Conservation (phyloP, 1,140 invertebrate species). For the Bursaphelenchus mucronatus region DNA sequence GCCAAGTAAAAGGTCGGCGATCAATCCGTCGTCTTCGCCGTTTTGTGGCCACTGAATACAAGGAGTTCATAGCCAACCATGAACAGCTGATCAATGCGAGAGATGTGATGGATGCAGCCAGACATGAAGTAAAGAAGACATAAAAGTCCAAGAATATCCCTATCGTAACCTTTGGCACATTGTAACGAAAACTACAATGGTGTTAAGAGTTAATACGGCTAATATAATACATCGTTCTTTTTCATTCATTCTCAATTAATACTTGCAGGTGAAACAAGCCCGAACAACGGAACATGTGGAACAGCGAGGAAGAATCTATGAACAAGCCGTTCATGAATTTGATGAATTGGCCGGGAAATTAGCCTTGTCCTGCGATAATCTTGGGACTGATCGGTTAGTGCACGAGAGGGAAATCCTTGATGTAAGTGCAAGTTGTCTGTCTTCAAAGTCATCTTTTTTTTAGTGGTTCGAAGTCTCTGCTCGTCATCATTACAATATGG, state of each 20-base stretch:
- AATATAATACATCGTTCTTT: no score
- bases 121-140: conserved; percentile 20
- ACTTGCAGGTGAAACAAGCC: conserved; percentile 23
- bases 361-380: conserved; percentile 13
- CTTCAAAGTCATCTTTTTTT: conserved; percentile 4
- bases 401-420: conserved; percentile 26
- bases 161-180: not conserved
- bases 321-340: conserved; percentile 26
- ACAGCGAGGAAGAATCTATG: conserved; percentile 21
- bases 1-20: conserved; percentile 24
- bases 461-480: conserved; percentile 22
- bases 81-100: conserved; percentile 17
- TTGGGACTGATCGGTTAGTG: not conserved
- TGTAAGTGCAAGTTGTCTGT: conserved; percentile 9
- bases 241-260: not conserved
- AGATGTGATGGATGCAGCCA: conserved; percentile 23
- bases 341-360: conserved; percentile 24
- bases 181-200: no score
- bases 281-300: conserved; percentile 21
- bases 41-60: conserved; percentile 25
- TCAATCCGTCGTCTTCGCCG: conserved; percentile 24
- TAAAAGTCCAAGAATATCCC: not conserved
- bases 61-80: conserved; percentile 14
- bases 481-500: conserved; percentile 11
- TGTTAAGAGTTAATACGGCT: no score